phyloP scores from a whole-genome alignment of 2,888 invertebrate genomes.

The Cactoblastis cactorum region DNA sequence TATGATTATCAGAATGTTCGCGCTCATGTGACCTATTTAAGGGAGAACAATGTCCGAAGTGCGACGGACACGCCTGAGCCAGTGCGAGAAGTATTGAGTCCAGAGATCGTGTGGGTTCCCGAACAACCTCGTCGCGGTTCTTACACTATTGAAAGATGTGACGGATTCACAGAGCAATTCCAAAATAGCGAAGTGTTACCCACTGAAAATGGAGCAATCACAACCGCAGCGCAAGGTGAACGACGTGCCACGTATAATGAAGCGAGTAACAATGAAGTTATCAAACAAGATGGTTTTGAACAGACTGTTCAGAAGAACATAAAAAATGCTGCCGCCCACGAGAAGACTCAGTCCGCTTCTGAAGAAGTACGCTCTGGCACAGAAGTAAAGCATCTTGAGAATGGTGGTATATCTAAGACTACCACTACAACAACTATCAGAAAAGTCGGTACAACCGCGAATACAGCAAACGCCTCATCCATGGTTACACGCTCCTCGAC shows the following conservation, averaged over 20 bases:
- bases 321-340: constrained; percentile 53
- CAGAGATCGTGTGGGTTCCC: constrained; percentile 68
- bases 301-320: constrained; percentile 53
- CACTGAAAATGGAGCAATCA: constrained; percentile 54
- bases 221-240: constrained; percentile 51
- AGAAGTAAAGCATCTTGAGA: constrained; percentile 59
- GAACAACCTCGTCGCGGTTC: constrained; percentile 65
- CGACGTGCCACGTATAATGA: constrained; percentile 46
- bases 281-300: constrained; percentile 54
- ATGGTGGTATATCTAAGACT: constrained; percentile 62
- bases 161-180: constrained; percentile 55
- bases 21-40: constrained; percentile 55
- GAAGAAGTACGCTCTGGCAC: constrained; percentile 61
- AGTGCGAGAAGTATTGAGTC: constrained; percentile 56
- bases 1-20: constrained; percentile 35
- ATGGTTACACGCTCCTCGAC: constrained; percentile 59
- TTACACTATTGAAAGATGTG: constrained; percentile 64
- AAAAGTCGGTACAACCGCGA: constrained; percentile 62
- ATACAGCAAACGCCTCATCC: constrained; percentile 55
- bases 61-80: constrained; percentile 62
- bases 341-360: constrained; percentile 49
- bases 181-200: constrained; percentile 59
- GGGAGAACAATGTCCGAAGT: constrained; percentile 56
- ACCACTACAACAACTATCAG: constrained; percentile 65
- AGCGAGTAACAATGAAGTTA: constrained; percentile 46